Evolutionary conservation across 1,140 invertebrate genomes (phyloP), one percentile per base, ranked within the genome.

Genomic region (Anadara kagoshimensis): DNA sequence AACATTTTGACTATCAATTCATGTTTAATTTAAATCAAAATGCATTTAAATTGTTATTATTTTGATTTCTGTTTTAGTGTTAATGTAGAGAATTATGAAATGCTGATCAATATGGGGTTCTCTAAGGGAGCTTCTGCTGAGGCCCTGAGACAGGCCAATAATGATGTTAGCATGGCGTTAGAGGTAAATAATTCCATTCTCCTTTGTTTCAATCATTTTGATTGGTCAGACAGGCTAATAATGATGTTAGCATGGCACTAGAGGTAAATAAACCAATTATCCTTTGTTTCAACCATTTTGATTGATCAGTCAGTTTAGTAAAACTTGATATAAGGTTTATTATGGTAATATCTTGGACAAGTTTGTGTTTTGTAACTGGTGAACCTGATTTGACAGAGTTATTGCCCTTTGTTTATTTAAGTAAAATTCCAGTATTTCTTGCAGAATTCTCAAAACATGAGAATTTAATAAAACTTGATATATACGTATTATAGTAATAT

Each of bases 71-170:
- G 49, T 82, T 79, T 53, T 72, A 89, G 91, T 75, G 90, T 93
- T 1, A 91, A 92, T 78, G 87, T 90, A 16, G 83, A 89, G 22
- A 89, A 90, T 61, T 90, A 92, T 41, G 90, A 92, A 75, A 91
- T 91, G 58, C 75, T 94, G 26, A 87, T 91, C 36, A 90, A 90
- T 44, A 94, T 95, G 94, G 94, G 94, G 0, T 95, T 90, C 88
- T 78, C 90, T 12, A 89, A 90, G 5, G 86, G 90, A 8, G 83
- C 91, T 14, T 91, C 93, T 2, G 81, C 90, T 0, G 75, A 88
- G 12, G 94, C 94, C 0, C 85, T 95, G 22, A 89, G 91, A 72
- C 90, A 91, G 72, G 86, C 91, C 18, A 93, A 94, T 78, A 95
- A 95, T 88, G 90, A 93, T 83, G 89, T 94, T 5, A 90, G 91